A percentile compares a stretch with the other conserved stretches of the same genome.
phyloP scores from a whole-genome alignment of 2,113 vertebrate genomes.

The Eudyptes chrysolophus region DNA sequence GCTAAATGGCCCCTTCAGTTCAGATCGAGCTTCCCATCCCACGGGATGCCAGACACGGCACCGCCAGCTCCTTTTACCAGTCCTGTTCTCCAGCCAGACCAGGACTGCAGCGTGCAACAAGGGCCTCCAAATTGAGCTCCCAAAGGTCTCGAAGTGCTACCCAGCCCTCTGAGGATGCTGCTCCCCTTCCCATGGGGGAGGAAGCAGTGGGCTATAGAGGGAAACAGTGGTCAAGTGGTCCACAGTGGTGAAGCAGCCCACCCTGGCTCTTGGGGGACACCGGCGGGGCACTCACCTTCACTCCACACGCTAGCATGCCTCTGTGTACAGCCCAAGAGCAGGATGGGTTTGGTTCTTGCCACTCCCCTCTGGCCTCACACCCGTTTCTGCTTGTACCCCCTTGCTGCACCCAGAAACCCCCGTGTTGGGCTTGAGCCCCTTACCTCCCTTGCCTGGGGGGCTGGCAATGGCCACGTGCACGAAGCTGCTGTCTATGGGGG shows the following conservation, averaged over 20 bases:
- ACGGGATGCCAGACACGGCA: neutral
- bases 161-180: neutral
- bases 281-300: neutral
- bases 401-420: neutral
- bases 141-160: neutral
- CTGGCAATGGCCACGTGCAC: neutral
- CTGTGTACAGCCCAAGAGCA: neutral
- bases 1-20: constrained; percentile 62
- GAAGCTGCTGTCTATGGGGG: neutral
- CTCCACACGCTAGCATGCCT: fast-evolving
- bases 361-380: neutral
- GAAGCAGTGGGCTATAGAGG: neutral
- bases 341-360: neutral
- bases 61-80: neutral
- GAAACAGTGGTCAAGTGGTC: neutral
- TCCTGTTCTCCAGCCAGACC: constrained; percentile 28
- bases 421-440: neutral
- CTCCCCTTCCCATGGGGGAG: neutral
- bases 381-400: fast-evolving
- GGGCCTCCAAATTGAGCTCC: neutral
- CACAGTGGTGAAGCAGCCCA: neutral
- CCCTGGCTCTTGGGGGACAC: neutral
- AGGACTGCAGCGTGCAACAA: neutral
- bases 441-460: neutral
- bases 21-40: constrained; percentile 15